These are phyloP conservation scores for Geococcyx californianus DNA, from an alignment of 2,113 vertebrate species.

Conservation along the genomic window DNA sequence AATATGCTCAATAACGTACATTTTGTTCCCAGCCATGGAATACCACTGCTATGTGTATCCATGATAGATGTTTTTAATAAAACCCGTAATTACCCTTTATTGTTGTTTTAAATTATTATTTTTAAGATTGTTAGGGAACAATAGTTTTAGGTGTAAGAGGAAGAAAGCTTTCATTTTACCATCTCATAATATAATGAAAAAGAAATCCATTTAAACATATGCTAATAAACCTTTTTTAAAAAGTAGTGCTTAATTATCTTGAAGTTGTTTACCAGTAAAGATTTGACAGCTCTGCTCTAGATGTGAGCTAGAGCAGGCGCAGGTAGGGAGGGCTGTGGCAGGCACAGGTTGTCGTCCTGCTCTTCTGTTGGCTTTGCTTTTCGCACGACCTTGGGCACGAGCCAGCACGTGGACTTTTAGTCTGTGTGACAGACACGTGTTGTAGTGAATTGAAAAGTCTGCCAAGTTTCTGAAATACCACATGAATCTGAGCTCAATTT, in stretches of 20 bases:
- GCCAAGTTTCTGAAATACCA: neutral
- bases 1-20: constrained; percentile 48
- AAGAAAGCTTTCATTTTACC: constrained; percentile 15
- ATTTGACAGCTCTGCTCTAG: neutral
- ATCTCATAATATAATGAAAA: neutral
- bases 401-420: rapidly evolving
- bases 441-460: neutral
- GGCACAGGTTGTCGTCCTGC: rapidly evolving
- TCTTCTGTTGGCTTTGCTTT: neutral
- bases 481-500: neutral
- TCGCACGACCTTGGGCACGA: rapidly evolving
- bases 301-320: rapidly evolving
- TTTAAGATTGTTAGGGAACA: constrained; percentile 40
- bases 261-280: neutral
- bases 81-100: constrained; percentile 74
- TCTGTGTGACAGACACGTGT: neutral
- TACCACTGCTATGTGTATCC: constrained; percentile 50
- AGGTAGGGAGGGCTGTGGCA: rapidly evolving
- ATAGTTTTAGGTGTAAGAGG: neutral
- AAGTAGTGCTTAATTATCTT: constrained; percentile 4
- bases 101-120: constrained; percentile 62
- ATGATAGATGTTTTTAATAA: constrained; percentile 82
- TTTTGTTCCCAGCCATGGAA: constrained; percentile 68
- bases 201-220: neutral
- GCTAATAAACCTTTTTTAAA: neutral